phyloP scores from a whole-genome alignment of 2,888 invertebrate genomes.

The Tiphia femorata region DNA sequence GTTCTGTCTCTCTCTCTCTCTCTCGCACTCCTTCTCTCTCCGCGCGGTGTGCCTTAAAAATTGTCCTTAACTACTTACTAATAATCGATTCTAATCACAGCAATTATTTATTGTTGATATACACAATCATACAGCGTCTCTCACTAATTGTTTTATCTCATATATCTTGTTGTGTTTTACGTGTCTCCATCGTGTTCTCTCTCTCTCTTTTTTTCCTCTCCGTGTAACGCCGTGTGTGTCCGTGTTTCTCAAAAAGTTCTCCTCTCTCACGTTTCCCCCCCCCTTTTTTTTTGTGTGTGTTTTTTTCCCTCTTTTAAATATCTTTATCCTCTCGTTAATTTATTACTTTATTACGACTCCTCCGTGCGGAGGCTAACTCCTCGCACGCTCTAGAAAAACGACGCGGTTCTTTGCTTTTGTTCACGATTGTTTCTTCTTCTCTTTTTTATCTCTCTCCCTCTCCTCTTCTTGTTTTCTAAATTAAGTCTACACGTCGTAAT shows the following conservation, averaged over 20 bases:
- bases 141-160: slow-evolving; percentile 61
- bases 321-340: too few relatives aligned
- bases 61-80: slow-evolving; percentile 66
- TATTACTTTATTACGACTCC: too few relatives aligned
- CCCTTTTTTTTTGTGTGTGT: too few relatives aligned
- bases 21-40: slow-evolving; percentile 21
- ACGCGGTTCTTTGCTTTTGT: background rate
- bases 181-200: slow-evolving; percentile 30
- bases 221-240: too few relatives aligned
- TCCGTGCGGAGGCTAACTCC: too few relatives aligned
- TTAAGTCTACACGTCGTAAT: background rate
- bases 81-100: slow-evolving; percentile 69
- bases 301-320: too few relatives aligned
- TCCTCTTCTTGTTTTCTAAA: background rate
- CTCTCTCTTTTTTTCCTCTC: slow-evolving; percentile 18
- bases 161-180: slow-evolving; percentile 30
- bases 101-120: slow-evolving; percentile 70
- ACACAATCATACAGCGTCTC: slow-evolving; percentile 68
- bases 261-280: too few relatives aligned
- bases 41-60: slow-evolving; percentile 58
- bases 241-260: too few relatives aligned
- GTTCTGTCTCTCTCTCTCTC: slow-evolving; percentile 10
- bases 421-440: too few relatives aligned
- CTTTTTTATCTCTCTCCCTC: background rate
- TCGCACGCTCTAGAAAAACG: too few relatives aligned